These are phyloP conservation scores for Drosophila birchii DNA, from an alignment of 2,888 invertebrate species.

Conservation along the genomic window DNA sequence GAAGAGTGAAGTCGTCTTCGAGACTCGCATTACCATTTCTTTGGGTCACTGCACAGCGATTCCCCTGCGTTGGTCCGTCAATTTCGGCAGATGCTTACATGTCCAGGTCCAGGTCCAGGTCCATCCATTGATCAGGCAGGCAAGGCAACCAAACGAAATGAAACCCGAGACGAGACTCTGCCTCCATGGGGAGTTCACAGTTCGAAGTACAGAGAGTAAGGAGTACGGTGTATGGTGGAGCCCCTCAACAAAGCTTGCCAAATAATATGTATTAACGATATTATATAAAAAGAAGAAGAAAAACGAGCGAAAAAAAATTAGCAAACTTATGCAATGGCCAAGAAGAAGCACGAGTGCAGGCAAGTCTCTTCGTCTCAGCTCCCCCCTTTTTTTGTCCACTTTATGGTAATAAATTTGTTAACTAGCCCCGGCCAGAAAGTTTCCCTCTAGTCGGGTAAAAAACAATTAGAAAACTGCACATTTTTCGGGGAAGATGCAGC, in stretches of 20 bases:
- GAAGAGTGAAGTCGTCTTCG: constrained; percentile 44
- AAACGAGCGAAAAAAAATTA: constrained; percentile 57
- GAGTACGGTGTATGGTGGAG: constrained; percentile 5
- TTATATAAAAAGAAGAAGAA: constrained; percentile 79
- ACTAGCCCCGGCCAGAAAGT: constrained; percentile 41
- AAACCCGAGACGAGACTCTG: constrained; percentile 19
- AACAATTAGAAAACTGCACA: constrained; percentile 60
- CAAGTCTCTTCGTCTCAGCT: constrained; percentile 11
- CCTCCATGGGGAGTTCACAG: constrained; percentile 75
- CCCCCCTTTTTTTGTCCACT: constrained; percentile 26
- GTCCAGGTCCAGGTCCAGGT: constrained; percentile 54
- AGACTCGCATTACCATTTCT: constrained; percentile 78
- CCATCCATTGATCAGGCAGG: constrained; percentile 69
- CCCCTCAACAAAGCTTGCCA: constrained; percentile 59
- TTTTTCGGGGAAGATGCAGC: constrained; percentile 31
- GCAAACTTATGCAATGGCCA: constrained; percentile 79
- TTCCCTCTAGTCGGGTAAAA: constrained; percentile 20
- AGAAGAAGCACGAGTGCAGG: constrained; percentile 66
- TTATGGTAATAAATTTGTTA: constrained; percentile 77
- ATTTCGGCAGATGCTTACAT: constrained; percentile 71
- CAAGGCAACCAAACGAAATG: constrained; percentile 8
- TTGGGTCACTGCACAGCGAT: constrained; percentile 78
- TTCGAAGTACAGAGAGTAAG: constrained; percentile 70
- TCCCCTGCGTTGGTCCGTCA: constrained; percentile 51
- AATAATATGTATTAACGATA: constrained; percentile 84